Evolutionary conservation across 2,113 vertebrate species (phyloP).

Genomic region (Planiliza haematocheilus): DNA sequence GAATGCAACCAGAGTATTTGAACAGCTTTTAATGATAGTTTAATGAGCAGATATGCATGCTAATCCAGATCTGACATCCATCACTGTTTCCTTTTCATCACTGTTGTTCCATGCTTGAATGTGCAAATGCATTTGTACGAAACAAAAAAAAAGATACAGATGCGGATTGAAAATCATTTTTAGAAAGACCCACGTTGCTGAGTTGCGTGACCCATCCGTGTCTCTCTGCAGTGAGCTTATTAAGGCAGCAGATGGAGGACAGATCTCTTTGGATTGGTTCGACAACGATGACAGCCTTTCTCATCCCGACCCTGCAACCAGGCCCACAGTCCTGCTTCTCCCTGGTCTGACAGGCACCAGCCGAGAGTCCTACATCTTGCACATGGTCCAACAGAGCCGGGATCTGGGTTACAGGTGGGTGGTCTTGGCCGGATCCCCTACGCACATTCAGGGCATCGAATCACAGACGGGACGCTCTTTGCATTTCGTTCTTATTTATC

Average conservation of each 20-base stretch:
- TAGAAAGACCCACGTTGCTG: conserved; percentile 30
- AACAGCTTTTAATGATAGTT: background rate
- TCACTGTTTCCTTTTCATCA: background rate
- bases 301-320: conserved; percentile 86
- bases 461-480: conserved; percentile 22
- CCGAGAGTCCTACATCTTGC: conserved; percentile 97
- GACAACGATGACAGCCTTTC: conserved; percentile 89
- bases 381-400: conserved; percentile 96
- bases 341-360: conserved; percentile 98
- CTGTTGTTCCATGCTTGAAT: background rate
- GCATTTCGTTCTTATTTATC: conserved; percentile 12
- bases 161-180: conserved; percentile 13
- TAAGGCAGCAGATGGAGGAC: conserved; percentile 96
- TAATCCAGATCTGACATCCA: background rate
- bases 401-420: conserved; percentile 95
- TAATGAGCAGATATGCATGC: conserved; percentile 2
- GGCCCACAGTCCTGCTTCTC: conserved; percentile 93
- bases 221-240: conserved; percentile 93
- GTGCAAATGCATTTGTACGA: background rate
- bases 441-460: conserved; percentile 31
- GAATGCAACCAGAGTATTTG: conserved; percentile 1
- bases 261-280: conserved; percentile 99
- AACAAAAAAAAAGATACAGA: background rate
- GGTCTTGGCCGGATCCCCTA: conserved; percentile 42
- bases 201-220: conserved; percentile 50